These are phyloP conservation scores for Sarcophilus harrisii DNA, from an alignment of 2,797 vertebrate species.

Conservation along the genomic window DNA sequence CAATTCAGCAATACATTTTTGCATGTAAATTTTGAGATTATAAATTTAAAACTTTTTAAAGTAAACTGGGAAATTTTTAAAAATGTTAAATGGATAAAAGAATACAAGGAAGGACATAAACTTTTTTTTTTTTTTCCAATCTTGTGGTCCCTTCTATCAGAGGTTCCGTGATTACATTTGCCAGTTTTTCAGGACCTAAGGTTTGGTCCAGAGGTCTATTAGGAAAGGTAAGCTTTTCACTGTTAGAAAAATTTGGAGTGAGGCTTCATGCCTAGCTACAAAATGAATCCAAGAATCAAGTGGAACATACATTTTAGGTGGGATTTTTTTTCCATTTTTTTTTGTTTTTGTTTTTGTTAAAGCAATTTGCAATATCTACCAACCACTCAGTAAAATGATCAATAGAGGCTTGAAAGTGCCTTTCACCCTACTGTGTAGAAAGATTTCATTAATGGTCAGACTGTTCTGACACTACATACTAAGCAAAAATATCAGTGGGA, in stretches of 20 bases:
- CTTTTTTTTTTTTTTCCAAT: no score
- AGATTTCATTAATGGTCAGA: neutral
- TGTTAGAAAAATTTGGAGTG: neutral
- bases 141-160: no score
- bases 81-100: no score
- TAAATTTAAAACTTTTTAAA: neutral
- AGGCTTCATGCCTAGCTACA: neutral
- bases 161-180: no score
- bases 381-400: neutral
- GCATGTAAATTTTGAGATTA: neutral
- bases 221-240: neutral
- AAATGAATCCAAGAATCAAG: neutral
- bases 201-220: neutral
- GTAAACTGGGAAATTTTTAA: neutral
- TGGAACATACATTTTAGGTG: neutral
- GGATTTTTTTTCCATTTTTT: no score
- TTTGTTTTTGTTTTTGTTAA: neutral
- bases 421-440: neutral
- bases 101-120: no score
- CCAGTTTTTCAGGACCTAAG: no score
- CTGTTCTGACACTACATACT: neutral
- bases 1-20: neutral
- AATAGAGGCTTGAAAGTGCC: neutral
- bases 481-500: neutral
- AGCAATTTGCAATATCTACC: neutral